Conservation (phyloP, 2,113 vertebrate genomes). For the Crocuta crocuta region DNA sequence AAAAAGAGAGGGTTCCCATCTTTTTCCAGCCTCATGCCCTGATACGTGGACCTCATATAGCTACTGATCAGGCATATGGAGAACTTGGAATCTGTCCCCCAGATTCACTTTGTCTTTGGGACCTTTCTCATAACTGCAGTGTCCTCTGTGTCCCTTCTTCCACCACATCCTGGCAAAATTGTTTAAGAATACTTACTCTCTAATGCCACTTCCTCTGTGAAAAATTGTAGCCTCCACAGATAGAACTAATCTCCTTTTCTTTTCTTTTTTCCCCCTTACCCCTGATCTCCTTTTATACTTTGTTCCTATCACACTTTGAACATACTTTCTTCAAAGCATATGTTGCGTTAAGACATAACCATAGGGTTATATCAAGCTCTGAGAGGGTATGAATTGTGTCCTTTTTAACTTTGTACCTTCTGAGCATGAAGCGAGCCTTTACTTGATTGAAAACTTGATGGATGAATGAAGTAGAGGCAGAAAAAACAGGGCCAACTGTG, state of each 20-base stretch:
- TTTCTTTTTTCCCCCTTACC: too few relatives aligned
- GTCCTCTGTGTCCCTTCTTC: not conserved
- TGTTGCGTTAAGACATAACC: not conserved
- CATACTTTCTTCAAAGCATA: not conserved
- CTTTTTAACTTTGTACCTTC: not conserved
- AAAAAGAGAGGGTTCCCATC: not conserved
- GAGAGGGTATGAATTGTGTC: not conserved
- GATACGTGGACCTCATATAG: not conserved
- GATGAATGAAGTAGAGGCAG: not conserved
- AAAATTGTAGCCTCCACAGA: not conserved
- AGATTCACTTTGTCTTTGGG: not conserved
- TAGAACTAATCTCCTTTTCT: not conserved
- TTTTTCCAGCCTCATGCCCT: not conserved
- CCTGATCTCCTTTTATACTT: not conserved
- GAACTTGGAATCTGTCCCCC: not conserved
- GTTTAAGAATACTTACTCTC: not conserved
- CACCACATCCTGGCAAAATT: not conserved
- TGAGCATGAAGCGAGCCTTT: not conserved
- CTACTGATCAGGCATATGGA: not conserved
- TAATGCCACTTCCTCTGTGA: not conserved
- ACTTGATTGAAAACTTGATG: not conserved
- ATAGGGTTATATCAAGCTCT: not conserved
- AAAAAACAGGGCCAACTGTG: not conserved
- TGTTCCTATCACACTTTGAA: not conserved
- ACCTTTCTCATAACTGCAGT: not conserved